Conservation (phyloP, 2,888 invertebrate genomes). For the Lacanobia oleracea region DNA sequence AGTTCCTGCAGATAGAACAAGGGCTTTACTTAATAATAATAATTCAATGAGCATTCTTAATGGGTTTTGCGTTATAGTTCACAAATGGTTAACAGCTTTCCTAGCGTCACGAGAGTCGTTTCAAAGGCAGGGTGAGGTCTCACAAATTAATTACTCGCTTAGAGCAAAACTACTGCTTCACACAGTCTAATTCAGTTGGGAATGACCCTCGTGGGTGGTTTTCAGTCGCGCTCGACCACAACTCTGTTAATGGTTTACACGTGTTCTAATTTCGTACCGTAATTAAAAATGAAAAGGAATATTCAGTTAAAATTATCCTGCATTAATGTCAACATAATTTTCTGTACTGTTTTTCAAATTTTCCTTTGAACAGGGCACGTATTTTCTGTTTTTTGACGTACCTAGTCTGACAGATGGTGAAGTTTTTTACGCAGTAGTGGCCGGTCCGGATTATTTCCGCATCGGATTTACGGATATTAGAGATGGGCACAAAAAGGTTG, state of each 20-base stretch:
- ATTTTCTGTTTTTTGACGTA: neutral
- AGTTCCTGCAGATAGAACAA: slow-evolving; percentile 11
- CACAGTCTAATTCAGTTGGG: slow-evolving; percentile 75
- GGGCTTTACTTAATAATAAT: slow-evolving; percentile 37
- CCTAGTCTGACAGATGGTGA: neutral
- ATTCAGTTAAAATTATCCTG: slow-evolving; percentile 11
- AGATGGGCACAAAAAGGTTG: neutral
- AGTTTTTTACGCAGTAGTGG: neutral
- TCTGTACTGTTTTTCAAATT: neutral
- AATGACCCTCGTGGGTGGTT: slow-evolving; percentile 65
- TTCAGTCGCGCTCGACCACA: slow-evolving; percentile 48
- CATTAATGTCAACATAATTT: neutral
- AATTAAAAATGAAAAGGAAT: slow-evolving; percentile 40
- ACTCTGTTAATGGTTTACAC: slow-evolving; percentile 63
- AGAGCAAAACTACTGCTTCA: slow-evolving; percentile 73
- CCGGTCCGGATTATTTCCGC: neutral
- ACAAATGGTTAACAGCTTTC: slow-evolving; percentile 74
- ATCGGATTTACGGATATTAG: neutral
- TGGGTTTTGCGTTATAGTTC: slow-evolving; percentile 69
- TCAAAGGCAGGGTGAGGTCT: slow-evolving; percentile 76
- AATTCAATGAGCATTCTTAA: slow-evolving; percentile 40
- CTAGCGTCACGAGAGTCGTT: slow-evolving; percentile 60
- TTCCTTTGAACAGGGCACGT: neutral
- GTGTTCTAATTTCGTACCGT: slow-evolving; percentile 43
- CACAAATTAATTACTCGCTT: slow-evolving; percentile 82